Conservation (phyloP, 2,888 invertebrate genomes). For the Phorcus lineatus region DNA sequence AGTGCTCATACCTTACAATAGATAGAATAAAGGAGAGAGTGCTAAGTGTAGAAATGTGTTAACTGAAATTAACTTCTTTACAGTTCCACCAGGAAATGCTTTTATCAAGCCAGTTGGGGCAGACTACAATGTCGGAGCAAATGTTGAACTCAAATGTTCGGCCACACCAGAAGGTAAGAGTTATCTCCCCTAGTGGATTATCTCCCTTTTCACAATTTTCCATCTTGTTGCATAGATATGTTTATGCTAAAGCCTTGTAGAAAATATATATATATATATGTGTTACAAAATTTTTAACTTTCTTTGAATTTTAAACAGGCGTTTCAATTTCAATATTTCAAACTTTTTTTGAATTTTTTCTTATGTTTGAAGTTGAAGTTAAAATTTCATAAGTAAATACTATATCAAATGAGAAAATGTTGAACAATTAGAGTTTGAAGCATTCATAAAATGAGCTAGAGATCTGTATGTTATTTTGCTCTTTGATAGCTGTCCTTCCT, state of each 20-base stretch:
- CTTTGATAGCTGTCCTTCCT: too few relatives aligned
- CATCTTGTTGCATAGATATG: not conserved
- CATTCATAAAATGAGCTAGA: too few relatives aligned
- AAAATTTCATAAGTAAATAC: too few relatives aligned
- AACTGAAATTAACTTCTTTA: not conserved
- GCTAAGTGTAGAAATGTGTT: not conserved
- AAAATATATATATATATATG: too few relatives aligned
- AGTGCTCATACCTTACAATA: too few relatives aligned
- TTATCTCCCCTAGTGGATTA: not conserved
- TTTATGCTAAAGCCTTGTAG: not conserved
- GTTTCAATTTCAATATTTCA: too few relatives aligned
- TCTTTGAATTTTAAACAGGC: not conserved
- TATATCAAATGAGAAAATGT: too few relatives aligned
- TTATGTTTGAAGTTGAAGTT: too few relatives aligned
- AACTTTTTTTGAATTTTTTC: not conserved
- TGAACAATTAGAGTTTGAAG: too few relatives aligned
- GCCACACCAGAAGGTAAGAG: constrained; percentile 40
- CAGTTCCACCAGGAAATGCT: constrained; percentile 59
- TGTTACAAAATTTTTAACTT: not conserved
- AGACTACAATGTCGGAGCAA: constrained; percentile 51
- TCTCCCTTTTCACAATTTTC: not conserved
- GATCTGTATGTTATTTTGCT: too few relatives aligned
- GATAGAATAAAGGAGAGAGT: too few relatives aligned
- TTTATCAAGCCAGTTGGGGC: constrained; percentile 45
- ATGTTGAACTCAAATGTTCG: constrained; percentile 35